Base-by-base conservation (phyloP, 2,888 invertebrate species). In the Acrobasis suavella region DNA sequence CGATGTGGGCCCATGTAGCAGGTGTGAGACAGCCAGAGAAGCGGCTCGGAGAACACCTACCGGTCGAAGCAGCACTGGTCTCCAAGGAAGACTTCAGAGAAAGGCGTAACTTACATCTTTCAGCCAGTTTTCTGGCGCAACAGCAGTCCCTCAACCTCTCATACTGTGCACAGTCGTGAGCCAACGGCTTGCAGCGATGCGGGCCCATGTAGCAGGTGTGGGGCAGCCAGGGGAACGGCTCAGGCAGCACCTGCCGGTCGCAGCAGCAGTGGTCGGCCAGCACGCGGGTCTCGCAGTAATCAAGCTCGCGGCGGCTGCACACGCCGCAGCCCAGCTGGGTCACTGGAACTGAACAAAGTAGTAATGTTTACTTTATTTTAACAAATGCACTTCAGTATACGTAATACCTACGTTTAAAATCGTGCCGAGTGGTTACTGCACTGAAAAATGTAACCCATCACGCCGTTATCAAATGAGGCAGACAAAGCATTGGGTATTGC, bases 1-100 rank as follows among this genome's bases (percentile, higher is more conserved):
- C 94, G 91, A 73, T 89, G 89, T 62, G 93, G 91, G 51, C 95
- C 95, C 73, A 94, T 77, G 84, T 94, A 95, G 85, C 95, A 95
- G 1, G 94, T 94, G 86, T 95, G 95, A 68, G 95, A 94, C 70
- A 95, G 92, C 89, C 94, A 95, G 22, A 94, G 94, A 78, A 95
- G 93, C 49, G 93, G 93, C 87, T 95, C 95, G 63, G 92, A 92
- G 78, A 93, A 90, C 79, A 93, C 91, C 76, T 91, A 92, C 70
- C 95, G 94, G 81, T 91, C 91, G 83, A 90, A 91, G 83, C 91
- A 91, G 82, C 91, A 91, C 85, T 91, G 91, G 83, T 91, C 91
- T 22, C 1, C 22, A 22, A 22, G 22, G 22, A n/a, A n/a, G 22
- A 22, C 22, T 22, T 22, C 22, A 22, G 22, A 51, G 12, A 9